Evolutionary conservation across 2,888 invertebrate genomes (phyloP), one percentile per base, ranked within the genome.

Genomic region (Synanthedon vespiformis): DNA sequence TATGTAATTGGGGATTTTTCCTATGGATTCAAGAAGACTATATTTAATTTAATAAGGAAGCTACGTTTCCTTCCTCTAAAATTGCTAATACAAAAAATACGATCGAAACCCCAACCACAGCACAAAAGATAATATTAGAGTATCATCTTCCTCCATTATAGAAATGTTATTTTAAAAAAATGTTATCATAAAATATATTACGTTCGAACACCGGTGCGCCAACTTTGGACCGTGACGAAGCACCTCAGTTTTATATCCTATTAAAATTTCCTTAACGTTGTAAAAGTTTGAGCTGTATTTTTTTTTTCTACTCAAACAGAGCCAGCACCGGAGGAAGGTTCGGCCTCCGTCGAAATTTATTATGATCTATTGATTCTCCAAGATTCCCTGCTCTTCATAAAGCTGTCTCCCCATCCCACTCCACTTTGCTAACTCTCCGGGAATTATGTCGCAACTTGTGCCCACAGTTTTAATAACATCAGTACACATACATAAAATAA

Each of bases 351-450:
- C 56, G 57, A 68, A 77, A 77, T 79, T 76, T 78, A 77, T 77
- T 74, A 77, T 74, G 73, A 77, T 73, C 74, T 75, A 80, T 77
- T 69, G 74, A 78, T 76, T 74, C 67, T 60, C 57, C 57, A 55
- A 55, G 60, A 63, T 65, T 67, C 63, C 56, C 58, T 54, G 58
- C 63, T 70, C 63, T 64, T 70, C 61, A 65, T 72, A 69, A 73
- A 61, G 53, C 58, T 51, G 53, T 55, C 54, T 55, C 59, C 54
- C 56, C 57, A 55, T 51, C 55, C 55, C 55, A 51, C 55, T 55
- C 57, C 55, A 67, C 66, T 75, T 65, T 54, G 58, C 54, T 60
- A 70, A 67, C 67, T 72, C 65, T 55, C 58, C 59, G 63, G 58
- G 77, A 77, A 77, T 80, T 77, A 77, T 75, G 76, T 78, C 73